phyloP scores from a whole-genome alignment of 2,888 invertebrate genomes.

The Agrochola lota region DNA sequence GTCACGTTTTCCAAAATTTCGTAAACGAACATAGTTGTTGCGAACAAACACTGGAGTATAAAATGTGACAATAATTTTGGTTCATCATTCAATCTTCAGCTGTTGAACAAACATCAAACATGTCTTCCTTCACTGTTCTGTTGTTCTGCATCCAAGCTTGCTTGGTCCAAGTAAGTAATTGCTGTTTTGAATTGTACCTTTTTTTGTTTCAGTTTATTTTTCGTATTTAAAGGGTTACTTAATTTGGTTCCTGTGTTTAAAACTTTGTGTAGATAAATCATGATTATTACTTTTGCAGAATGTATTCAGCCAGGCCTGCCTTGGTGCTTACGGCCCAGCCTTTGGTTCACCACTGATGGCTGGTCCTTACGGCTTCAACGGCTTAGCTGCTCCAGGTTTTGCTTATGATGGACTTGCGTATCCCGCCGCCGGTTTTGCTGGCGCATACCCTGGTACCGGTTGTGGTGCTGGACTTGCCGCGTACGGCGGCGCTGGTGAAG shows the following conservation, averaged over 20 bases:
- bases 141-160: conserved; percentile 59
- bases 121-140: conserved; percentile 51
- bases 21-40: not conserved
- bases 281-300: no score
- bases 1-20: conserved; percentile 28
- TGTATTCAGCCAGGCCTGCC: conserved; percentile 32
- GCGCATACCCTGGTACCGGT: conserved; percentile 2
- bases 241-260: no score
- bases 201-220: no score
- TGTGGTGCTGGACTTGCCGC: not conserved
- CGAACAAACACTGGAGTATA: not conserved
- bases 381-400: not conserved
- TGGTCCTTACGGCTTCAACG: not conserved
- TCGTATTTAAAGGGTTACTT: no score
- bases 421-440: not conserved
- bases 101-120: conserved; percentile 43
- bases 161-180: conserved; percentile 52
- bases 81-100: conserved; percentile 38
- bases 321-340: conserved; percentile 12
- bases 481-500: conserved; percentile 67
- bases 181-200: no score
- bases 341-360: conserved; percentile 3
- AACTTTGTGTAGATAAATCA: no score
- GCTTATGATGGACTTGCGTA: conserved; percentile 20
- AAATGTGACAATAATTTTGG: not conserved